Conservation (phyloP, 2,113 vertebrate species). For the Cheilinus undulatus region DNA sequence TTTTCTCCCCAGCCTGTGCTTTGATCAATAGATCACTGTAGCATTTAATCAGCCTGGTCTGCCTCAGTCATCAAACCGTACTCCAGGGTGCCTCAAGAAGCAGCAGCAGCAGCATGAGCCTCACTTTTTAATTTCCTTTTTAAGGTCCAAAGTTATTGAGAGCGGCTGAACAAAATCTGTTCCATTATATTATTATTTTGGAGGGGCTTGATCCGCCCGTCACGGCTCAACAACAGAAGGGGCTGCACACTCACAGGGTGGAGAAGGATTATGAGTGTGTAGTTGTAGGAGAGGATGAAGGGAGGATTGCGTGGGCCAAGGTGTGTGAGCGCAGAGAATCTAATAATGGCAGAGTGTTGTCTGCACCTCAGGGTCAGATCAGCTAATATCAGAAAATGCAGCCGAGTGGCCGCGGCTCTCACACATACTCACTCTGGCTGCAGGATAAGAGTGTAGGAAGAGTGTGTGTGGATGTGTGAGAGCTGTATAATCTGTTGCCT, state of each 20-base stretch:
- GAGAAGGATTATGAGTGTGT: conserved; percentile 56
- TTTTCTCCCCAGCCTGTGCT: conserved; percentile 37
- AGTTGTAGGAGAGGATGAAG: conserved; percentile 45
- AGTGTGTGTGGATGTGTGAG: not conserved
- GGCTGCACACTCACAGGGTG: conserved; percentile 6
- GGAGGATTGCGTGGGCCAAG: conserved; percentile 36
- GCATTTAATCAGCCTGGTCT: conserved; percentile 72
- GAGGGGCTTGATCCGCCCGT: conserved; percentile 48
- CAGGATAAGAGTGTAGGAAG: conserved; percentile 23
- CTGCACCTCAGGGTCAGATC: conserved; percentile 58
- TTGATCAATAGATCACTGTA: conserved; percentile 76
- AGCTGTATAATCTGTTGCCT: not conserved
- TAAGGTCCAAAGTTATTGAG: conserved; percentile 53
- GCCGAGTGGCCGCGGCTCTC: conserved; percentile 21
- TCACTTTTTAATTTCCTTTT: conserved; percentile 77
- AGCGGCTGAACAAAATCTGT: conserved; percentile 49
- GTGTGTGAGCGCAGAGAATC: conserved; percentile 56
- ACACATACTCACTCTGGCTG: conserved; percentile 4
- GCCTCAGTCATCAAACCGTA: conserved; percentile 62
- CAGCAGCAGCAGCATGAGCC: conserved; percentile 30
- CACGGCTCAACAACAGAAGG: conserved; percentile 36
- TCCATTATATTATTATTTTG: conserved; percentile 58
- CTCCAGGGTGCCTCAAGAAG: conserved; percentile 50
- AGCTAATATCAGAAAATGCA: conserved; percentile 55
- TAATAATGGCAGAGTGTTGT: conserved; percentile 63